Percentiles rank a stretch among this genome's conserved stretches.
Evolutionary conservation across 2,888 invertebrate genomes (phyloP).

Genomic region (Perizoma affinitatum): DNA sequence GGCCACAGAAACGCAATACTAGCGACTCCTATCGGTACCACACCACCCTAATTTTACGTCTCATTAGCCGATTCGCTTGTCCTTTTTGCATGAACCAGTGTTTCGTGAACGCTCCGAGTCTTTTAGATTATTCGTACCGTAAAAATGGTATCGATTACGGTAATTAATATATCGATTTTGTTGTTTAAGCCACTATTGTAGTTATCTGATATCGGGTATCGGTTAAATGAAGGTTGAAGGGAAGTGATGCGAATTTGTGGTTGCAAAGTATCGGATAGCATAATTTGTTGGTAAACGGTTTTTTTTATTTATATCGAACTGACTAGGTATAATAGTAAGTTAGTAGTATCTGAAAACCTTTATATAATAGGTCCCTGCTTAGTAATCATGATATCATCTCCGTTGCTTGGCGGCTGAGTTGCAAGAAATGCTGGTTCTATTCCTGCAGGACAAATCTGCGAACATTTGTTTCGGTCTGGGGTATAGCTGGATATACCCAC

Average conservation of each 20-base stretch:
- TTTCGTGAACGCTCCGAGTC: slow-evolving; percentile 53
- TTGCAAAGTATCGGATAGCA: slow-evolving; percentile 37
- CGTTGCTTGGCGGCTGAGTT: too few relatives aligned
- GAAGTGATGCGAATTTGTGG: slow-evolving; percentile 23
- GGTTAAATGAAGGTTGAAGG: slow-evolving; percentile 31
- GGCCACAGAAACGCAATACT: slow-evolving; percentile 63
- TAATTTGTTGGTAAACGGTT: slow-evolving; percentile 27
- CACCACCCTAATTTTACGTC: slow-evolving; percentile 79
- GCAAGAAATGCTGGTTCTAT: too few relatives aligned
- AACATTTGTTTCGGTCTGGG: too few relatives aligned
- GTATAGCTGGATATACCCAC: too few relatives aligned
- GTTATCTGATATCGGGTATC: slow-evolving; percentile 33
- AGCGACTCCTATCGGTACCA: slow-evolving; percentile 49
- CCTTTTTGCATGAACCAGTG: slow-evolving; percentile 71
- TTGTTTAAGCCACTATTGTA: slow-evolving; percentile 38
- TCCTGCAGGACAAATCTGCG: too few relatives aligned
- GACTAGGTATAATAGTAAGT: too few relatives aligned
- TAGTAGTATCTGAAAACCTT: too few relatives aligned
- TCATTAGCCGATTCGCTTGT: slow-evolving; percentile 73
- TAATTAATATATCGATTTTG: slow-evolving; percentile 50
- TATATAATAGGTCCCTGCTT: too few relatives aligned
- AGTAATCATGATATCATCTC: too few relatives aligned
- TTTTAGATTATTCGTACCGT: slow-evolving; percentile 63
- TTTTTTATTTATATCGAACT: slow-evolving; percentile 2
- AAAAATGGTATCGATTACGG: slow-evolving; percentile 63